phyloP scores from a whole-genome alignment of 2,888 invertebrate species.

The Hirtodrosophila confusa region DNA sequence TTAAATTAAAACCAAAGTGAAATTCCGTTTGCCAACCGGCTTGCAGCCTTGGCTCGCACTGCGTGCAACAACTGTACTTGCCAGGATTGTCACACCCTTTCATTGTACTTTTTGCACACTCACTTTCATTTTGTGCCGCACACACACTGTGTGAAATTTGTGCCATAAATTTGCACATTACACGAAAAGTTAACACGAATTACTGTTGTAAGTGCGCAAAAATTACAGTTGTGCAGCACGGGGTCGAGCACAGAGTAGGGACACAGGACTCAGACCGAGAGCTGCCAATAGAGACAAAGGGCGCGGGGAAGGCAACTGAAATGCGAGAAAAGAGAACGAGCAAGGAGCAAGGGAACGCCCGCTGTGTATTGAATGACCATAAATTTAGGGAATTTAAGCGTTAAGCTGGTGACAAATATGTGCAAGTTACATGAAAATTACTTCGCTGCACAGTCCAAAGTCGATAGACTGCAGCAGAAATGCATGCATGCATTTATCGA shows the following conservation, averaged over 20 bases:
- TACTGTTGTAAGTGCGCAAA: constrained; percentile 76
- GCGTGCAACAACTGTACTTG: constrained; percentile 1
- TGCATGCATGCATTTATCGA: constrained; percentile 20
- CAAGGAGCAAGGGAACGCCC: constrained; percentile 6
- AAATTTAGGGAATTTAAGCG: constrained; percentile 63
- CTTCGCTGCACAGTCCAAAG: constrained; percentile 5
- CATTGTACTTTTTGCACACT: constrained; percentile 10
- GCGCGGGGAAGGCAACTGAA: neutral
- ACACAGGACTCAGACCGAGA: neutral
- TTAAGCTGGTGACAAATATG: constrained; percentile 54
- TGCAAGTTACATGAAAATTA: constrained; percentile 29
- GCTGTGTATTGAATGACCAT: constrained; percentile 57
- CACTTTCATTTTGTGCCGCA: constrained; percentile 17
- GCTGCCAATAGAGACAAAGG: constrained; percentile 5
- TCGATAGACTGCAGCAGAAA: constrained; percentile 6
- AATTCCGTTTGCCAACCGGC: neutral
- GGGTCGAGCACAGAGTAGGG: constrained; percentile 17
- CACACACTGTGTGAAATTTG: constrained; percentile 44
- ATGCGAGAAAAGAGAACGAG: neutral
- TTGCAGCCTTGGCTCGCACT: neutral
- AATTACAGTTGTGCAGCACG: constrained; percentile 67
- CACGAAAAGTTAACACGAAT: constrained; percentile 79
- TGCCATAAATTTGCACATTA: constrained; percentile 79
- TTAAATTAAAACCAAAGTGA: no score
- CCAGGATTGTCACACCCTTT: constrained; percentile 9